Evolutionary conservation across 1,140 invertebrate species (phyloP), one percentile per base, ranked within the genome.

Genomic region (Drosophila pectinifera): DNA sequence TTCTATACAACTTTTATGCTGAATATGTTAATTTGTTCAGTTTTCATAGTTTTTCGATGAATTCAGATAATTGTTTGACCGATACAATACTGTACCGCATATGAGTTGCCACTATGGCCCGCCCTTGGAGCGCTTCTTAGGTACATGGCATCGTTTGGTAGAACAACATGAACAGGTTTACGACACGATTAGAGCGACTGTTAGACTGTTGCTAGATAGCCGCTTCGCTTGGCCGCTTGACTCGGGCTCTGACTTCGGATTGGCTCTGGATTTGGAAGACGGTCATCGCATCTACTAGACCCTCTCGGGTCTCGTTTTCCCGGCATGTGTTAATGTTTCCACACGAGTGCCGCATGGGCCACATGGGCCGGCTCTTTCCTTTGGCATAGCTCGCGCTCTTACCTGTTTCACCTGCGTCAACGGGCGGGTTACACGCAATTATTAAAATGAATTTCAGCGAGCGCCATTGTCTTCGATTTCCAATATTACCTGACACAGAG

Each of bases 261-360:
- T 13, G 28, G 24, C 16, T 28, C 58, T 43, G 31, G 46, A 39
- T 53, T 36, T 36, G 49, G 5, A 31, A 73, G 55, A 61, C 54
- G 46, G 43, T 69, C 64, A 34, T 55, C 43, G 31, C 26, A 28
- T 49, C 41, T 51, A 51, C 28, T 28, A 24, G 58, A 45, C 55
- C 42, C 38, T 59, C 61, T 70, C 61, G 64, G 57, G 62, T 78
- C 74, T 57, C 75, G 65, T 82, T 86, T 78, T 20, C 34, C 67
- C 48, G 59, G 55, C 80, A 75, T 83, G 80, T 83, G 79, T 68
- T 62, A 67, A 73, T 45, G 67, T 58, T 77, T 84, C 54, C 57
- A 64, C 61, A 75, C 61, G 78, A 78, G 73, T 81, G 61, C 48
- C 62, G 39, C 26, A 49, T 49, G 46, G 38, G 42, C 26, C 39